Percentiles rank a stretch among this genome's conserved stretches.
Conservation (phyloP, 2,797 vertebrate species). For the Takifugu ocellatus region DNA sequence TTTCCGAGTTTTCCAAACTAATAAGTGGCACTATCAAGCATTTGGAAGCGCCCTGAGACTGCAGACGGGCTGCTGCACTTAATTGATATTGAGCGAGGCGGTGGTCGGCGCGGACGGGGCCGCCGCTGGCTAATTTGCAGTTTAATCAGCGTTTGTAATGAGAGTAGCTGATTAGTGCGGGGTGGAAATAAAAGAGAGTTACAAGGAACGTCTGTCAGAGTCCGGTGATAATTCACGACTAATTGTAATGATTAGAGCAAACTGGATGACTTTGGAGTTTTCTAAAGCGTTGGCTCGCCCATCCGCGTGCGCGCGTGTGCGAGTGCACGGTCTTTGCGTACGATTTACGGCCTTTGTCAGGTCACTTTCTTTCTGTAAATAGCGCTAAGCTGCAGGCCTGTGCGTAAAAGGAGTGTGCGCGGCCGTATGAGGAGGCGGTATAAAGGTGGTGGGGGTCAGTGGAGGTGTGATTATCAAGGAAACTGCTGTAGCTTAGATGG, state of each 20-base stretch:
- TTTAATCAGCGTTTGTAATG: slow-evolving; percentile 99
- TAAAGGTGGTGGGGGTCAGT: slow-evolving; percentile 65
- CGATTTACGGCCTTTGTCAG: slow-evolving; percentile 2
- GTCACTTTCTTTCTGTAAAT: slow-evolving; percentile 19
- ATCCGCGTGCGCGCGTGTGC: neutral
- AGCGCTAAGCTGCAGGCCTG: slow-evolving; percentile 33
- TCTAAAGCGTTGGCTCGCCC: slow-evolving; percentile 70
- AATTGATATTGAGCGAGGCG: slow-evolving; percentile 99
- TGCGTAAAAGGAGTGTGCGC: slow-evolving; percentile 51
- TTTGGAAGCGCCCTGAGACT: slow-evolving; percentile 73
- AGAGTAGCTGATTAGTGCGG: slow-evolving; percentile 97
- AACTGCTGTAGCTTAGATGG: slow-evolving; percentile 74
- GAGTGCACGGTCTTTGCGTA: neutral
- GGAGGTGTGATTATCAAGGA: slow-evolving; percentile 83
- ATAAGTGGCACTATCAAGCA: slow-evolving; percentile 95
- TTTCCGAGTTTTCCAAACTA: slow-evolving; percentile 99
- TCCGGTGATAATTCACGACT: slow-evolving; percentile 99
- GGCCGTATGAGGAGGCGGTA: slow-evolving; percentile 34
- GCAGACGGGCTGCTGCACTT: slow-evolving; percentile 92
- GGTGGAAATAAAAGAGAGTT: slow-evolving; percentile 99
- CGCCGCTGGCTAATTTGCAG: slow-evolving; percentile 99
- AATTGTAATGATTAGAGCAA: slow-evolving; percentile 99
- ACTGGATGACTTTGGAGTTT: slow-evolving; percentile 99
- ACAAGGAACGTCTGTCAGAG: slow-evolving; percentile 99
- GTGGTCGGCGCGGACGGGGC: slow-evolving; percentile 92